Evolutionary conservation across 2,797 vertebrate species (phyloP), one percentile per base, ranked within the genome.

Genomic region (Sebastes oblongus): DNA sequence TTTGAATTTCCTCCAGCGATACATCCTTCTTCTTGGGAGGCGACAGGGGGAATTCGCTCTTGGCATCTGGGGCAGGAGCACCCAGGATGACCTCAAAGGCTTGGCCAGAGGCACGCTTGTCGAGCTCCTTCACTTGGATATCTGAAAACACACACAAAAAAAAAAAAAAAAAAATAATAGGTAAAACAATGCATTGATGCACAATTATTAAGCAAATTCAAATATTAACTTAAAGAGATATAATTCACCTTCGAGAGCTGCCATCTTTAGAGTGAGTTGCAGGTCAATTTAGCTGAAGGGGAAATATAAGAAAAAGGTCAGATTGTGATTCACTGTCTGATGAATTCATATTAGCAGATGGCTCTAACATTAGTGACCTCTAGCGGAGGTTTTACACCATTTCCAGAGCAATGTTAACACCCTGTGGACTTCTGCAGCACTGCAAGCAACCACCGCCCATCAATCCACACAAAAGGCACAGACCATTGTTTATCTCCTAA

Each of bases 71-170:
- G 10, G 94, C 94, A n/a, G 95, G 95, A 67, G 95, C 95, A 50
- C 91, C 96, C 39, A 99, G 95, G 72, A 99, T 96, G 78, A 99
- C 97, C 92, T 99, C 98, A 85, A 98, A 99, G 20, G 98, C 98
- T 90, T 99, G 98, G 77, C 98, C 98, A 4, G 98, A 99, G 42
- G 98, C 97, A 52, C 98, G 95, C 89, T 98, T 99, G 92, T 99
- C 98, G 75, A 99, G 94, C 87, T 99, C 98, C 89, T 98, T 99
- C 72, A 99, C 96, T 86, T 96, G 96, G 70, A 99, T 98, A 71
- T 98, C 98, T 84, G 54, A 50, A 42, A 42, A 56, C 22, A 74
- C 3, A 70, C 4, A 50, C 4, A 54, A 13, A 22, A 30, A 75
- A 13, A 24, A 24, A 24, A 24, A 7, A 30, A n/a, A n/a, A n/a